These are phyloP conservation scores for Diachasmimorpha longicaudata DNA, from an alignment of 1,140 invertebrate species.

Conservation along the genomic window DNA sequence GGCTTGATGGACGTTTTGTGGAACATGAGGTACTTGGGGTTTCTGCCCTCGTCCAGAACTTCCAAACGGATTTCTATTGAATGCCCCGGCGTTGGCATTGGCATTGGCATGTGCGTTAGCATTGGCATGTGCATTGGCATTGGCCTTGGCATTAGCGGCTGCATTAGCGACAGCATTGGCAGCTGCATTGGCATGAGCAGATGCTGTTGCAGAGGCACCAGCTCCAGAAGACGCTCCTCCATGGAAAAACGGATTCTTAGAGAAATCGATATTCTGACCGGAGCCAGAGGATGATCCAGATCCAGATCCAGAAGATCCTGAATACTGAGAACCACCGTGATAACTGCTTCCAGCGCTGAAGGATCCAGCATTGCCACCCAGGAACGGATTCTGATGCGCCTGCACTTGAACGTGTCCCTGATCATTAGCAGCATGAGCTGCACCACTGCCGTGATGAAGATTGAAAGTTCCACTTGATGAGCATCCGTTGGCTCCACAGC, in stretches of 20 bases:
- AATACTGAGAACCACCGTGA: background rate
- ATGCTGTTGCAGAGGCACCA: background rate
- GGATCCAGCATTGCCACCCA: background rate
- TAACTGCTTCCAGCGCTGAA: background rate
- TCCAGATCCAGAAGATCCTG: background rate
- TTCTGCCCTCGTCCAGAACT: background rate
- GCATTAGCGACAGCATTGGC: background rate
- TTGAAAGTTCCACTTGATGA: background rate
- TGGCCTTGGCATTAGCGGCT: background rate
- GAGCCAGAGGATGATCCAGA: background rate
- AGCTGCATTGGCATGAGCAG: background rate
- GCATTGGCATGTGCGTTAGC: conserved; percentile 4
- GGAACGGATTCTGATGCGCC: conserved; percentile 33
- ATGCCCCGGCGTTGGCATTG: background rate
- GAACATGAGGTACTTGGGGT: background rate
- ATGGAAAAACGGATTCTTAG: conserved; percentile 29
- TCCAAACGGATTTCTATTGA: conserved; percentile 10
- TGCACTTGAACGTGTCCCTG: conserved; percentile 3
- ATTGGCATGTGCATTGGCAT: background rate
- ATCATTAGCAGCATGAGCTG: conserved; percentile 5
- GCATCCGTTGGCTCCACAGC: conserved; percentile 19
- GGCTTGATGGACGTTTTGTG: background rate
- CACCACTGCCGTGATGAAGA: conserved; percentile 3
- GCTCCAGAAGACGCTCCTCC: background rate
- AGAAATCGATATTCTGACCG: background rate